These are phyloP conservation scores for Edolisoma coerulescens DNA, from an alignment of 2,113 vertebrate genomes.

Conservation along the genomic window DNA sequence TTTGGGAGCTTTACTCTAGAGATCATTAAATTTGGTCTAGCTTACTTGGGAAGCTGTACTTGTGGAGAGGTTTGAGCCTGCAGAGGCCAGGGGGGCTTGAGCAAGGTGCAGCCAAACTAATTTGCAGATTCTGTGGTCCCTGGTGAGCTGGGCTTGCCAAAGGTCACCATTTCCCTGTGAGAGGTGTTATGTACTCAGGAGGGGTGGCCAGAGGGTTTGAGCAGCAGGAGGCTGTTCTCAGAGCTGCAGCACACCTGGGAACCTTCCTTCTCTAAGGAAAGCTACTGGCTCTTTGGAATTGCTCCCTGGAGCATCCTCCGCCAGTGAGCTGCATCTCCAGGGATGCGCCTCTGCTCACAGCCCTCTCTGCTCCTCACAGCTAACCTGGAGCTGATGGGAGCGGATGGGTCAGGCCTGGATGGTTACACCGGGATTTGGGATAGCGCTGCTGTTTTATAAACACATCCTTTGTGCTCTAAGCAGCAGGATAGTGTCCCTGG, in stretches of 20 bases:
- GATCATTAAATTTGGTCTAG: neutral
- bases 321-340: neutral
- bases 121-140: neutral
- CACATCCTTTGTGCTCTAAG: neutral
- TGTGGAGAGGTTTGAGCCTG: neutral
- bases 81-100: neutral
- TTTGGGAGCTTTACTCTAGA: neutral
- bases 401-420: neutral
- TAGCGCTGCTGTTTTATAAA: neutral
- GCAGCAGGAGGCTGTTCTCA: neutral
- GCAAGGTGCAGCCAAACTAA: neutral
- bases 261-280: neutral
- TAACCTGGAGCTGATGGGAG: neutral
- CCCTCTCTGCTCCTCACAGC: neutral
- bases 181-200: rapidly evolving
- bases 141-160: neutral
- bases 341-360: rapidly evolving
- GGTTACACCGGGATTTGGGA: neutral
- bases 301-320: neutral
- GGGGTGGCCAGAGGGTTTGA: neutral
- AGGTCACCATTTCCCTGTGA: neutral
- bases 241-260: neutral
- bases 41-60: neutral
- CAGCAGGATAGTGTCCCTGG: neutral
- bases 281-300: neutral